Evolutionary conservation across 2,113 vertebrate genomes (phyloP).

Genomic region (Tupaia tana): DNA sequence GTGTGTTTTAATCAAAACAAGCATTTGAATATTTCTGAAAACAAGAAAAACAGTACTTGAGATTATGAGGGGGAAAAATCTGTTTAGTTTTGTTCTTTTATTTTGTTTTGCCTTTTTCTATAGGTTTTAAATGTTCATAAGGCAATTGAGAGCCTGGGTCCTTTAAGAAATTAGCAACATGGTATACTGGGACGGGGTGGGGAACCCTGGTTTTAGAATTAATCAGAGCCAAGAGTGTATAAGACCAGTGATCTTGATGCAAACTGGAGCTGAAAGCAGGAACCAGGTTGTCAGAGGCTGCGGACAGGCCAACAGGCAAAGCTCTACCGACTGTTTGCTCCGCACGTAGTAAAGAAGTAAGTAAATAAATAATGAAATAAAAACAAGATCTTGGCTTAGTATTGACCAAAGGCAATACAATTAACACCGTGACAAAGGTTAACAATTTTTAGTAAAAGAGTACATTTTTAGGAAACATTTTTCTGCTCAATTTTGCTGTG

Average conservation of each 20-base stretch:
- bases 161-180: slow-evolving; percentile 40
- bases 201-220: neutral
- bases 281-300: neutral
- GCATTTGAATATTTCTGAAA: neutral
- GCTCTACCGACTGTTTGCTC: neutral
- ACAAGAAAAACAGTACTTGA: neutral
- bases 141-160: neutral
- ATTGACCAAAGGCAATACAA: neutral
- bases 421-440: neutral
- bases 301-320: neutral
- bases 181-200: neutral
- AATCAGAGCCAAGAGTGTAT: neutral
- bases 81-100: slow-evolving; percentile 31
- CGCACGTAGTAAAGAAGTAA: neutral
- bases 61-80: neutral
- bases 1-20: neutral
- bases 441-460: slow-evolving; percentile 16
- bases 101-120: slow-evolving; percentile 53
- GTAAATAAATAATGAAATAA: neutral
- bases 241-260: neutral
- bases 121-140: slow-evolving; percentile 29
- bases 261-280: neutral
- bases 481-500: neutral
- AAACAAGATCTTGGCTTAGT: neutral
- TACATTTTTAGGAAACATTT: neutral